phyloP scores from a whole-genome alignment of 2,113 vertebrate species.

The Phaethornis superciliosus region DNA sequence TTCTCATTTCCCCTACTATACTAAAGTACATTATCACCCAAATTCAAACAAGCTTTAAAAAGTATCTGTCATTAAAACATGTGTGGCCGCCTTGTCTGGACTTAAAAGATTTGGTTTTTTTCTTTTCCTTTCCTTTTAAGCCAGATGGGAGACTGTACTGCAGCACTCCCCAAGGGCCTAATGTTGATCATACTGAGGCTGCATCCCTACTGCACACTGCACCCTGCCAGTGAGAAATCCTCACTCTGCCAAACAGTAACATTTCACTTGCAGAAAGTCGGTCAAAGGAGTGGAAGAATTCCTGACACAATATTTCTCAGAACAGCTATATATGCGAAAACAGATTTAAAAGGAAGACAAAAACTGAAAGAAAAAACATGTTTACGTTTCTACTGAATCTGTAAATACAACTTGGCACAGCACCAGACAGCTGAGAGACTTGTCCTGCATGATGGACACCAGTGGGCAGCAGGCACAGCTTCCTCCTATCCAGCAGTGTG shows the following conservation, averaged over 20 bases:
- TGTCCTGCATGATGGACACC: neutral
- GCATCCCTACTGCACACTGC: neutral
- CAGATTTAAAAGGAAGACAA: neutral
- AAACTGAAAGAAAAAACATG: neutral
- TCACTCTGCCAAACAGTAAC: neutral
- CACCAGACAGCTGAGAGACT: neutral
- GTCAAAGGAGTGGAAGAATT: neutral
- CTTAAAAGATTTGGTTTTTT: neutral
- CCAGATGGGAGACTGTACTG: neutral
- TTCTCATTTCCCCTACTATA: slow-evolving; percentile 64
- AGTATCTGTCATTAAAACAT: slow-evolving; percentile 46
- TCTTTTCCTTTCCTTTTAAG: neutral
- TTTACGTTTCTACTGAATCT: neutral
- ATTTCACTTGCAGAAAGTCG: neutral
- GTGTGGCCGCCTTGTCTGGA: slow-evolving; percentile 23
- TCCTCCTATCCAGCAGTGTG: neutral
- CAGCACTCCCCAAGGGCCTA: neutral
- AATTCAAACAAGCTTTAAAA: slow-evolving; percentile 64
- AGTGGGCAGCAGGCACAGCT: neutral
- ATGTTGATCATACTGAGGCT: neutral
- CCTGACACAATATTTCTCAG: neutral
- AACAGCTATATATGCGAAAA: neutral
- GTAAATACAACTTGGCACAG: neutral
- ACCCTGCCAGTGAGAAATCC: neutral
- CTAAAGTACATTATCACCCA: slow-evolving; percentile 65